Evolutionary conservation across 2,888 invertebrate genomes (phyloP).

Genomic region (Teleogryllus oceanicus): DNA sequence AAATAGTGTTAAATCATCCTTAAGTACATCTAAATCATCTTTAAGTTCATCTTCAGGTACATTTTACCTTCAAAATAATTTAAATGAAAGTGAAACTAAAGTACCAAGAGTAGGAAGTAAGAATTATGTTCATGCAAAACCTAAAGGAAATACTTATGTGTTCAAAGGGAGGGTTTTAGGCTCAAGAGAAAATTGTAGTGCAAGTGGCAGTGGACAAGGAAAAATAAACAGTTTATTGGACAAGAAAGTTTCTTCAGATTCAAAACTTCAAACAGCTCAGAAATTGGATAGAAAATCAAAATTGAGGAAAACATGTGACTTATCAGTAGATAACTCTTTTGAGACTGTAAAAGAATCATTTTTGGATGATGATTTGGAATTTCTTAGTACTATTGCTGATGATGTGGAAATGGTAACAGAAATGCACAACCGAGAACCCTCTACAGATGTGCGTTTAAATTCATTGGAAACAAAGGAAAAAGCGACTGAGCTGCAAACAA

Average conservation of each 20-base stretch:
- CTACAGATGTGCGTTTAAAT: background rate
- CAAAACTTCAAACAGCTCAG: too few relatives aligned
- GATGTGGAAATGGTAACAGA: background rate
- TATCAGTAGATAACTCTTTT: background rate
- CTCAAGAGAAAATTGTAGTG: background rate
- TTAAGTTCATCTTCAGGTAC: background rate
- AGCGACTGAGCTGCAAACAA: background rate
- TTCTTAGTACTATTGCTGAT: background rate
- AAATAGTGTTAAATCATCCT: background rate
- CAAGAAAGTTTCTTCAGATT: too few relatives aligned
- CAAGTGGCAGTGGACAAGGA: background rate
- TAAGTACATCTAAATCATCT: too few relatives aligned
- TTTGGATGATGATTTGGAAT: background rate
- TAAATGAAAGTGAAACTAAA: too few relatives aligned
- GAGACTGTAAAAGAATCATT: background rate
- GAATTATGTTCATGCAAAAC: background rate
- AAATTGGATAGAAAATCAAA: too few relatives aligned
- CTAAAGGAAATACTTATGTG: background rate
- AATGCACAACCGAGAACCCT: background rate
- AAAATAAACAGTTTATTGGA: background rate
- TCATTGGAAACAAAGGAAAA: background rate
- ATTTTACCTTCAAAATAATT: too few relatives aligned
- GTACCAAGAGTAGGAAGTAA: background rate
- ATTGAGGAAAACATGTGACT: background rate
- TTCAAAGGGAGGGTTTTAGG: background rate